Evolutionary conservation across 2,797 vertebrate genomes (phyloP), one percentile per base, ranked within the genome.

Genomic region (Helarctos malayanus): DNA sequence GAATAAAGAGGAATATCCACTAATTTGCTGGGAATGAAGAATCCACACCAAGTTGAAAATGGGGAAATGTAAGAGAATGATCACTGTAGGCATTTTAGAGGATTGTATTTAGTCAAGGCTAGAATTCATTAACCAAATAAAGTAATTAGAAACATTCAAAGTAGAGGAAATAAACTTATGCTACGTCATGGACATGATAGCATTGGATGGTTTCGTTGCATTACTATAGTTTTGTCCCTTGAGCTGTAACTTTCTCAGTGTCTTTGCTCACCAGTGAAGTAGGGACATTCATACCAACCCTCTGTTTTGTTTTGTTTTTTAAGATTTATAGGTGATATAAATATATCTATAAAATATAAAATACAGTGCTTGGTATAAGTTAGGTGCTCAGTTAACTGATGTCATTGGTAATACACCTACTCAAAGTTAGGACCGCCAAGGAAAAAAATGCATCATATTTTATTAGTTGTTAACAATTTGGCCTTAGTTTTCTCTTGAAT

Each of bases 401-500:
- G 38, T 49, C 71, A 85, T 90, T 87, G n/a, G 15, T 92, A 56
- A 21, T 54, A 41, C 0, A 45, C 12, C 7, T 95, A 3, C 52
- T 81, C 25, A 88, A 52, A 96, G 35, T 91, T 54, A 91, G 86
- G 38, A 49, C 10, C 12, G 78, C 32, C n/a, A 81, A 89, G 47
- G 49, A 21, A 68, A 71, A 71, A 87, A 65, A 41, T 45, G 11
- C 69, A n/a, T 71, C 19, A 5, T 84, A 87, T 41, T 87, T 79
- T 90, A 87, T 69, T 76, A 8, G 18, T 80, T 90, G 23, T 94
- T 97, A 81, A 96, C 95, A 98, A 75, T 45, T 92, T 49, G 47
- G 5, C 21, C 32, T 92, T 94, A 56, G 52, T 87, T 95, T 97
- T 84, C 32, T 85, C 32, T 94, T 86, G 8, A 94, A 25, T 86